Base-by-base conservation (phyloP, 2,888 invertebrate genomes). In the Sinotaia quadrata region DNA sequence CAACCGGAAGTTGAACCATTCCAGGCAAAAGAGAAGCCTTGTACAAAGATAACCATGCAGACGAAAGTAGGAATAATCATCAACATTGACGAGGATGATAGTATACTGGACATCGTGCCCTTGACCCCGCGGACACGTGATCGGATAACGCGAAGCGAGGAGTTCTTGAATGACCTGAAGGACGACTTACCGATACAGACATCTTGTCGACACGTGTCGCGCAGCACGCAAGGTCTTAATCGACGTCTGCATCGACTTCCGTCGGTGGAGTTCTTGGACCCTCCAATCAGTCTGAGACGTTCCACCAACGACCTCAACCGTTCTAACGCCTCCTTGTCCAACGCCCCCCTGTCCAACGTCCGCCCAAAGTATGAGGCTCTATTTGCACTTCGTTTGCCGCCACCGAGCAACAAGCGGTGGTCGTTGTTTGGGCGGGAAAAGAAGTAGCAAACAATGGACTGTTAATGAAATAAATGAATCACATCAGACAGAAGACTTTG, bases 181-280 rank as follows among this genome's bases (percentile, higher is more conserved):
- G 29, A 36, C 2, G 18, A 54, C 10, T 24, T 52, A 34, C 41
- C 15, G 5, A 63, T 51, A 15, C 58, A 61, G 34, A 61, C 21
- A 4, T 49, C 58, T 27, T 59, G 56, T 27, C 18, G 47, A 10
- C 66, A 66, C 37, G 21, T 52, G 7, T 57, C 75, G 27, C 72
- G 70, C 24, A 76, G 75, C 69, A 57, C 71, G 2, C 71, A 77
- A 52, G 69, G 47, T 15, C 65, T 74, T 12, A 71, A 65, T 34
- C 70, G 62, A 12, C 59, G 67, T 4, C 21, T 75, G 24, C 65
- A 71, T 15, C 72, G 76, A n/a, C 72, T 70, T 33, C 81, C 78
- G 1, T 79, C 80, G 5, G 54, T 81, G 15, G 81, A 81, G 51
- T 73, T 72, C 56, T 49, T 79, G 12, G 79, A 81, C 68, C 67